phyloP scores from a whole-genome alignment of 2,797 vertebrate species.

The Delichon dasypus region DNA sequence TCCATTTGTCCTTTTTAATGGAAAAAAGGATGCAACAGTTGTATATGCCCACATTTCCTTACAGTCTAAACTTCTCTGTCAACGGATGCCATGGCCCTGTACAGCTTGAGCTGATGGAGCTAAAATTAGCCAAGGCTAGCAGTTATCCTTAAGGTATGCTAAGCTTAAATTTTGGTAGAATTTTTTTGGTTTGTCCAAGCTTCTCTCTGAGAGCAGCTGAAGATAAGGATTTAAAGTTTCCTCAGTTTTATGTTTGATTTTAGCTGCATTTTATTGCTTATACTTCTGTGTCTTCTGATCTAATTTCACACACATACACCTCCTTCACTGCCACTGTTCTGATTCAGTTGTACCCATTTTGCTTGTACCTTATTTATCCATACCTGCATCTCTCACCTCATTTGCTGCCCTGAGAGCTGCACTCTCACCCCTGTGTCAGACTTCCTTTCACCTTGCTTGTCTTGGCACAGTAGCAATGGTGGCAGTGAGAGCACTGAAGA shows the following conservation, averaged over 20 bases:
- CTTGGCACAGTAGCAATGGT: neutral
- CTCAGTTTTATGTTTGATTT: neutral
- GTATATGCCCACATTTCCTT: neutral
- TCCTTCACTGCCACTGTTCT: neutral
- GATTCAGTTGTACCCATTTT: neutral
- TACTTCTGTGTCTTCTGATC: neutral
- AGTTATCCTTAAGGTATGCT: neutral
- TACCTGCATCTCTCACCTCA: neutral
- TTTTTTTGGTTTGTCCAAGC: neutral
- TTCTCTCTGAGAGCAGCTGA: neutral
- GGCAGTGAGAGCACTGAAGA: neutral
- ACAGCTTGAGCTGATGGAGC: neutral
- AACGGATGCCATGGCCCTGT: neutral
- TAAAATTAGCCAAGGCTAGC: neutral
- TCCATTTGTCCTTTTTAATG: neutral
- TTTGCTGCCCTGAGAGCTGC: neutral
- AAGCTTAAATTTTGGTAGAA: neutral
- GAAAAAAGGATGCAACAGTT: neutral
- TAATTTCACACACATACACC: neutral
- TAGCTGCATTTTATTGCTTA: neutral
- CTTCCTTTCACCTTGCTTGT: neutral
- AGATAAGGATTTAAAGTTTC: neutral
- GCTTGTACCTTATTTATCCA: neutral
- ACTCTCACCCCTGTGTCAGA: neutral
- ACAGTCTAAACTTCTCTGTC: neutral